A percentile compares a stretch with the other conserved stretches of the same genome.
These are phyloP conservation scores for Poecilobothrus nobilitatus DNA, from an alignment of 2,888 invertebrate genomes.

Conservation along the genomic window DNA sequence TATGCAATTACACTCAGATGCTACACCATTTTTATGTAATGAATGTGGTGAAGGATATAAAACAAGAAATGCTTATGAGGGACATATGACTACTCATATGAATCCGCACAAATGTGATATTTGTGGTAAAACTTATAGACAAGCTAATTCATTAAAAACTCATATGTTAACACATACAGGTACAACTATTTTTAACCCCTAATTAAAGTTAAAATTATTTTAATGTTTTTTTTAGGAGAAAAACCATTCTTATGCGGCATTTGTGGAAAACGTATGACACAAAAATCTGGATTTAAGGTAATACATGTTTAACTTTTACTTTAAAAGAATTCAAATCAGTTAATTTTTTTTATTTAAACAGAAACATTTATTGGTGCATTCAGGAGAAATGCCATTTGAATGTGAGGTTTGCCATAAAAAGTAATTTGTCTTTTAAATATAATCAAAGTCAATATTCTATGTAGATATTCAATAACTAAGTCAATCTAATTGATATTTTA, in stretches of 20 bases:
- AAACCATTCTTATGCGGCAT: slow-evolving; percentile 39
- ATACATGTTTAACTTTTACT: not conserved
- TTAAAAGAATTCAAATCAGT: not conserved
- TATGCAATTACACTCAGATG: slow-evolving; percentile 40
- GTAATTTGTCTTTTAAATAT: not conserved
- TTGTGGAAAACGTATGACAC: slow-evolving; percentile 42
- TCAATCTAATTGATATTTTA: slow-evolving; percentile 31
- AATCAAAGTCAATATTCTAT: too few species aligned
- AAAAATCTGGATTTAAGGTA: slow-evolving; percentile 41
- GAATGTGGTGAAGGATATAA: slow-evolving; percentile 41
- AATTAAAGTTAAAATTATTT: not conserved
- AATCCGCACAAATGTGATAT: slow-evolving; percentile 38
- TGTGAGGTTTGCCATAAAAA: slow-evolving; percentile 26
- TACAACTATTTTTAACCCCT: not conserved
- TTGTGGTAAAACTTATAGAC: slow-evolving; percentile 39
- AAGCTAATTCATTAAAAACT: slow-evolving; percentile 37
- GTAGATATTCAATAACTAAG: too few species aligned
- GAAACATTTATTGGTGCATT: slow-evolving; percentile 41
- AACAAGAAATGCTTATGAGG: slow-evolving; percentile 41
- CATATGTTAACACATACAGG: slow-evolving; percentile 37
- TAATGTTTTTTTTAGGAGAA: slow-evolving; percentile 24
- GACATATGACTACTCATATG: slow-evolving; percentile 38
- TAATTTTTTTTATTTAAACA: not conserved
- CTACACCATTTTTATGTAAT: slow-evolving; percentile 35
- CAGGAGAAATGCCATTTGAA: slow-evolving; percentile 35